Evolutionary conservation across 2,888 invertebrate species (phyloP).

Genomic region (Dasysyrphus albostriatus): DNA sequence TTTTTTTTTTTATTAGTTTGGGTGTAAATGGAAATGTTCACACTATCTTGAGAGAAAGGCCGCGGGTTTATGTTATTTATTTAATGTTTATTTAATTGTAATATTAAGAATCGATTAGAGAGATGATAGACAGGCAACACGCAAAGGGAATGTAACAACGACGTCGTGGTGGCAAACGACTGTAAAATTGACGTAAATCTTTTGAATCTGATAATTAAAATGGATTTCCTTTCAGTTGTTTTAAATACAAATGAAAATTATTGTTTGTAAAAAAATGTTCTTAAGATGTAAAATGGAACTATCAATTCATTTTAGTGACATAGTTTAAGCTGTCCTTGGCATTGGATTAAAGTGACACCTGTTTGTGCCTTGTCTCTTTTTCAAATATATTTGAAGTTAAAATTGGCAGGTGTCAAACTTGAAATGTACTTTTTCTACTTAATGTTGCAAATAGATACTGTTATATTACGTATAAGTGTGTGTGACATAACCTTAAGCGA

Average conservation of each 20-base stretch:
- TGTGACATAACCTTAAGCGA: too few species aligned
- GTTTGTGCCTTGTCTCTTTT: background rate
- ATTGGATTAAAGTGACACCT: background rate
- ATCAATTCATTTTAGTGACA: background rate
- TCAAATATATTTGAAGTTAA: background rate
- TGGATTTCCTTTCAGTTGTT: conserved; percentile 30
- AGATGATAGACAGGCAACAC: conserved; percentile 41
- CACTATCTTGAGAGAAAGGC: conserved; percentile 40
- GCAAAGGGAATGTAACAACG: conserved; percentile 42
- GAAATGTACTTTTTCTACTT: too few species aligned
- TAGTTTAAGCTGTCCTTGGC: background rate
- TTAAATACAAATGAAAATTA: background rate
- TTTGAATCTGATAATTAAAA: conserved; percentile 49
- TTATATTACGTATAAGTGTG: too few species aligned
- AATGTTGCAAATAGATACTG: too few species aligned
- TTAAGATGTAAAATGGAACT: background rate
- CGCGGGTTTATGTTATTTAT: conserved; percentile 36
- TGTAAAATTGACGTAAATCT: conserved; percentile 26
- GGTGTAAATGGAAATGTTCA: conserved; percentile 61
- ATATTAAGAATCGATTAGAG: conserved; percentile 69
- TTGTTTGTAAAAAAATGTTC: background rate
- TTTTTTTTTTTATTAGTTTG: conserved; percentile 22
- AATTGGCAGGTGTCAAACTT: background rate
- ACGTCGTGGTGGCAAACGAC: background rate
- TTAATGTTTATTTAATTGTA: conserved; percentile 60